Base-by-base conservation (phyloP, 1,140 invertebrate genomes). In the Eupristina koningsbergeri region DNA sequence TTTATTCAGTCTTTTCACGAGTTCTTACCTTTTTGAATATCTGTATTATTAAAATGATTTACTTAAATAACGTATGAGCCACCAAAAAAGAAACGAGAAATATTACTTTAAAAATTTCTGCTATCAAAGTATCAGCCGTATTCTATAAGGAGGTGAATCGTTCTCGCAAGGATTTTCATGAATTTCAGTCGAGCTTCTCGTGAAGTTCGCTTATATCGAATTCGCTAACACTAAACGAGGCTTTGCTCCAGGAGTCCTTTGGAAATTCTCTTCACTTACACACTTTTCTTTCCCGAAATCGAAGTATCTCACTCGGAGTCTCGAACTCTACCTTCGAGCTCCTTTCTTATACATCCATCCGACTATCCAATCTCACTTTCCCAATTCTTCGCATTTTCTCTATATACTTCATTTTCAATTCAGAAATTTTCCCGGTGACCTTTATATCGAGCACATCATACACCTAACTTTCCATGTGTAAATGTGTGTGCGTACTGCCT, bases 191-290 rank as follows among this genome's bases (percentile, higher is more conserved):
- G 47, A 69, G 45, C 64, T 9, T 50, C 63, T 69, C 29, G 63
- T 69, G 13, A 80, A 80, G 63, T 69, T 80, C 26, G 63, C 63
- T 71, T 80, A 80, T 36, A 73, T 61, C 36, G 50, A 17, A 74
- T 81, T 53, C 50, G 3, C 64, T 69, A 34, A 61, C 74, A 34
- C 53, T 50, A 74, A 81, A 61, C 53, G 53, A 77, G 31, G 75
- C n/a, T 75, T 34, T 47, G 22, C 67, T 41, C 36, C 36, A 26
- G 67, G 17, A 41, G 22, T n/a, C 41, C 50, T 11, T 5, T 75
- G n/a, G 29, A 75, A 50, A 75, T 53, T 45, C 73, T 6, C 45
- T 19, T 17, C 41, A 22, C 3, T 7, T 9, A 3, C 69, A 45
- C 9, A 53, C 50, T 3, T 53, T 13, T 58, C 5, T 13, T 5